A percentile compares a stretch with the other conserved stretches of the same genome.
Conservation (phyloP, 2,113 vertebrate species). For the Eulemur macaco region DNA sequence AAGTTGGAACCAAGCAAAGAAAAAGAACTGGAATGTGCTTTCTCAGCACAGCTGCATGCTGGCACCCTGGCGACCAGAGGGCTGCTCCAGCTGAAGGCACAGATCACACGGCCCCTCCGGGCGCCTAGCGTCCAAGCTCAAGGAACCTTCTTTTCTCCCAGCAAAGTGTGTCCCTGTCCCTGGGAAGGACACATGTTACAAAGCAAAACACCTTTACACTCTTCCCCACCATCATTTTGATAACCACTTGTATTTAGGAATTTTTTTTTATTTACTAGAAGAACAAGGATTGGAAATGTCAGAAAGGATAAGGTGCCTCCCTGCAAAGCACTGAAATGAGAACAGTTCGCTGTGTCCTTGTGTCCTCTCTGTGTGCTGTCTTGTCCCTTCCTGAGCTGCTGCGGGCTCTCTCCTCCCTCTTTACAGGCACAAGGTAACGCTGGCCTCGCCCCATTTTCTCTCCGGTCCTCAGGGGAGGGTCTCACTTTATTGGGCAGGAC, state of each 20-base stretch:
- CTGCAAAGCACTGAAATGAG: conserved; percentile 64
- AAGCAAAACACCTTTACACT: neutral
- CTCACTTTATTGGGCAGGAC: neutral
- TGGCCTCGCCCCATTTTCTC: neutral
- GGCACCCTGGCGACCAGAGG: neutral
- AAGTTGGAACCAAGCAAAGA: neutral
- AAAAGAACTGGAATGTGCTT: neutral
- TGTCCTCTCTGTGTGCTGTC: conserved; percentile 49
- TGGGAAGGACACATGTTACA: neutral
- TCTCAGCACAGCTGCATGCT: neutral
- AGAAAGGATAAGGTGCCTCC: conserved; percentile 58
- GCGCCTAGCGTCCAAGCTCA: fast-evolving
- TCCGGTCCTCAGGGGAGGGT: neutral
- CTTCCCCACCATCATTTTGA: conserved; percentile 21
- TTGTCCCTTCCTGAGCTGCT: neutral
- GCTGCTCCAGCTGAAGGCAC: neutral
- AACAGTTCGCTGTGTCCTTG: conserved; percentile 71
- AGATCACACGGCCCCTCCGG: neutral
- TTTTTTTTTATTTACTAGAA: conserved; percentile 58
- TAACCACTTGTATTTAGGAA: conserved; percentile 61
- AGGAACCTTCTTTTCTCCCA: neutral
- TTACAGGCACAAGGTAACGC: neutral
- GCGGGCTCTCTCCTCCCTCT: neutral
- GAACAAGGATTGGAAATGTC: conserved; percentile 62
- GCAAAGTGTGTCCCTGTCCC: neutral